These are phyloP conservation scores for Zalophus californianus DNA, from an alignment of 2,797 vertebrate genomes.

Conservation along the genomic window DNA sequence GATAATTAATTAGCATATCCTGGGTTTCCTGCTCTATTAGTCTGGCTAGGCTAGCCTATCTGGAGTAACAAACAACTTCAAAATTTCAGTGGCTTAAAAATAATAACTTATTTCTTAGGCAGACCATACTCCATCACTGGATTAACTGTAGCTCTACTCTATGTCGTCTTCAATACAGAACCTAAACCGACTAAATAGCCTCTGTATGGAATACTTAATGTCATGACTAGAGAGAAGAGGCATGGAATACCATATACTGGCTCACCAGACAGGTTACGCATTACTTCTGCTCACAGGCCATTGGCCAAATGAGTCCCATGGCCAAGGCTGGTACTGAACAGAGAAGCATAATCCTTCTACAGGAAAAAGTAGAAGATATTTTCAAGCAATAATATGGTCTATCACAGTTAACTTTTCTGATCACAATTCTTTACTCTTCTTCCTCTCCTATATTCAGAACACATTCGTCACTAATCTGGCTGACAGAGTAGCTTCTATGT, in stretches of 20 bases:
- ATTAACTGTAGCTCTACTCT: neutral
- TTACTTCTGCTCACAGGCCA: neutral
- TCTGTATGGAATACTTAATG: neutral
- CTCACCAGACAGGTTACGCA: neutral
- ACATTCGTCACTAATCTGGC: neutral
- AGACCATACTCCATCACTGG: neutral
- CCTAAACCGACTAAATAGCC: neutral
- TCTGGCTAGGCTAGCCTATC: neutral
- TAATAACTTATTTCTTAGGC: neutral
- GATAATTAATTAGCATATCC: neutral
- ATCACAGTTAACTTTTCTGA: neutral
- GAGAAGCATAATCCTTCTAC: neutral
- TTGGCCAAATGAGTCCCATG: neutral
- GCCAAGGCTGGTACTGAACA: neutral
- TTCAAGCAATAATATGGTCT: neutral
- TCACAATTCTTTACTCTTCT: neutral
- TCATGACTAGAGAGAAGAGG: neutral
- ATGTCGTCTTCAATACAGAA: neutral
- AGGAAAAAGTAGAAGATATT: neutral
- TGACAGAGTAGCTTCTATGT: neutral
- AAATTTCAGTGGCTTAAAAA: conserved; percentile 27
- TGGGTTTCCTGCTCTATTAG: neutral
- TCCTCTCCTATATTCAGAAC: neutral
- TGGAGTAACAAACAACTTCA: neutral
- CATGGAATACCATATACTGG: fast-evolving